phyloP scores from a whole-genome alignment of 2,888 invertebrate genomes.

The Psylliodes chrysocephalus region DNA sequence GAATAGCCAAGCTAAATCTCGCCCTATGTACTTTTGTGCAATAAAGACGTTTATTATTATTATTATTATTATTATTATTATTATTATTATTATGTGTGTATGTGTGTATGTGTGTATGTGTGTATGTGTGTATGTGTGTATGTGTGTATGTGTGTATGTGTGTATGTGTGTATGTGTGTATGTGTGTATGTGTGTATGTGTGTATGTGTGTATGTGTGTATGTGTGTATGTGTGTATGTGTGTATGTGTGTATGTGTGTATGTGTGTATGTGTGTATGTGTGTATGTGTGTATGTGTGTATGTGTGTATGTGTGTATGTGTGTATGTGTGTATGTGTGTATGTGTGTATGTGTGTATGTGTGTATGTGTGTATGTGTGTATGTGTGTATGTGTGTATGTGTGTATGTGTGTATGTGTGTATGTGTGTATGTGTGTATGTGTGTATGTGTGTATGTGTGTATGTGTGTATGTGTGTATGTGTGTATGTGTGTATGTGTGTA shows the following conservation, averaged over 20 bases:
- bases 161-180: background rate
- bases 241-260: background rate
- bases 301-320: background rate
- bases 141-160: background rate
- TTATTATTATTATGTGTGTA: too few species aligned
- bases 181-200: background rate
- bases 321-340: background rate
- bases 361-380: background rate
- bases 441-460: background rate
- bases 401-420: slow-evolving; percentile 1
- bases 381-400: background rate
- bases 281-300: background rate
- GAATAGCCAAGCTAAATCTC: too few species aligned
- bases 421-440: slow-evolving; percentile 1
- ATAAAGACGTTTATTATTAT: too few species aligned
- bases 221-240: background rate
- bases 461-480: slow-evolving; percentile 1
- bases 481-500: slow-evolving; percentile 1
- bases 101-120: background rate
- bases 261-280: background rate
- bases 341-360: background rate
- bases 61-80: too few species aligned
- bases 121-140: background rate
- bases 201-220: slow-evolving; percentile 3
- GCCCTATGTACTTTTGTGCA: too few species aligned